Evolutionary conservation across 2,797 vertebrate genomes (phyloP), one percentile per base, ranked within the genome.

Genomic region (Ctenopoma multispine): DNA sequence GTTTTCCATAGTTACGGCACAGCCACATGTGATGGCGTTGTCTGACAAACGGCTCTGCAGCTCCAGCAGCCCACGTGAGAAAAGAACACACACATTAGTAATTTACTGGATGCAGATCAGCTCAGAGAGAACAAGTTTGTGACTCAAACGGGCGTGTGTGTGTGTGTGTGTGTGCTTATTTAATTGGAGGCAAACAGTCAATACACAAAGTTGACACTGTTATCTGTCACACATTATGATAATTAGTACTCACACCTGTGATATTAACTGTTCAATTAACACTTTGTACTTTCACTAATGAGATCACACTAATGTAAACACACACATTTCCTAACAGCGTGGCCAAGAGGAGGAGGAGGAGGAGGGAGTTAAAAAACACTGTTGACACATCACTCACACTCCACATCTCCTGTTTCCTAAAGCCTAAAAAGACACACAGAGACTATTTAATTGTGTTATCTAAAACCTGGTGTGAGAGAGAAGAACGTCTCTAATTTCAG

Each of bases 271-370:
- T 72, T 63, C 83, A 79, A 77, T 86, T 88, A 83, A 81, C 87
- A 81, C 79, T 57, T 73, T 61, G 14, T 60, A 51, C 85, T 86
- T 86, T 89, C 74, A 80, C 87, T 87, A 83, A 89, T 85, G 81
- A 79, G 76, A 86, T 73, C 76, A 81, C 56, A 9, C 23, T 54
- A 41, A 76, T 4, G 46, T 18, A 44, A 44, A 72, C 43, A 62
- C 15, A 70, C 55, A 57, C n/a, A 70, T 3, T 23, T 59, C 24
- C 59, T 48, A 23, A 54, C 36, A 57, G 43, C 23, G 1, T 13
- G 49, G 11, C 43, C 43, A 44, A 18, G 20, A 3, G 9, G 27
- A 58, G 63, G 56, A 46, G 57, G 58, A 44, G 59, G 53, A 46
- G n/a, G 49, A 13, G 36, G 4, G 36, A 13, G 11, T 9, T 8